phyloP scores from a whole-genome alignment of 2,797 vertebrate genomes.

The Gephyroberyx darwinii region DNA sequence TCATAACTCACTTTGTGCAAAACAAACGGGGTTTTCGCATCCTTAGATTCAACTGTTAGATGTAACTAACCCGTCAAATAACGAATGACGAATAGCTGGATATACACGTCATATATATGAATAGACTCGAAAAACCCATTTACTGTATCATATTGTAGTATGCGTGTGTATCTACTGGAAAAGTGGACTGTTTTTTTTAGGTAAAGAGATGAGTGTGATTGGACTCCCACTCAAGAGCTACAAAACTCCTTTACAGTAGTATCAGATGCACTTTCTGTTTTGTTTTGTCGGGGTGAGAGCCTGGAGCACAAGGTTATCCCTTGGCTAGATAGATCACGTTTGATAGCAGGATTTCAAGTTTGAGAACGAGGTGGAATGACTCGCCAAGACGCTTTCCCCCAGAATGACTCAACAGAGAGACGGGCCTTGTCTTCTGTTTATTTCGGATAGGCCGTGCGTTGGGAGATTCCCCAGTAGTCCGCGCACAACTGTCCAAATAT shows the following conservation, averaged over 20 bases:
- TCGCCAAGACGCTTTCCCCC: neutral
- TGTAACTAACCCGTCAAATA: too few species aligned
- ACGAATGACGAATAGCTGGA: too few species aligned
- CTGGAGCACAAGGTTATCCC: too few species aligned
- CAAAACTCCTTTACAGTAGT: constrained; percentile 37
- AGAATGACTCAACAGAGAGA: constrained; percentile 21
- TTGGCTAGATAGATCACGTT: too few species aligned
- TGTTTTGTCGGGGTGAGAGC: too few species aligned
- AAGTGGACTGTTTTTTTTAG: constrained; percentile 50
- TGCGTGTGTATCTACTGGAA: constrained; percentile 61
- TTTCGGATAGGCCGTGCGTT: neutral
- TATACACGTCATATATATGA: neutral
- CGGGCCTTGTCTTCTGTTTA: too few species aligned
- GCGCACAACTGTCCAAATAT: constrained; percentile 16
- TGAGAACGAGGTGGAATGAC: too few species aligned
- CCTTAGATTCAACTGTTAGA: too few species aligned
- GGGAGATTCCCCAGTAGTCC: constrained; percentile 69
- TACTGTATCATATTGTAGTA: constrained; percentile 30
- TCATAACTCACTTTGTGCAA: too few species aligned
- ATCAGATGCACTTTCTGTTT: too few species aligned
- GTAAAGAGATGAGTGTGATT: constrained; percentile 58
- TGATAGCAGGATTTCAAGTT: too few species aligned
- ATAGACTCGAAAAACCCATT: neutral
- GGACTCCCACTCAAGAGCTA: constrained; percentile 45
- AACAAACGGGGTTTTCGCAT: too few species aligned